phyloP scores from a whole-genome alignment of 2,113 vertebrate genomes.

The Sitta europaea region DNA sequence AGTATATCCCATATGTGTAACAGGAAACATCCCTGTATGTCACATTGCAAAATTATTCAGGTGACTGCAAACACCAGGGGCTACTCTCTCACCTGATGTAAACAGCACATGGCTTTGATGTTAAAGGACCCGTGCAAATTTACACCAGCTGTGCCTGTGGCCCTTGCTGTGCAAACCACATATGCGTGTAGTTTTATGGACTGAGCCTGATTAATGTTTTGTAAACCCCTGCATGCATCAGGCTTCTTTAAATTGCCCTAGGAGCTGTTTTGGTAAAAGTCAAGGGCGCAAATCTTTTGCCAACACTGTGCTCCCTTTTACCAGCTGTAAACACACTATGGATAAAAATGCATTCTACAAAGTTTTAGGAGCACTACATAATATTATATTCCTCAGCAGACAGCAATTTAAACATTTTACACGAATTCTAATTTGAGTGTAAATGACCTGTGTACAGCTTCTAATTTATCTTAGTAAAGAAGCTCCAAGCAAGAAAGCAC shows the following conservation, averaged over 20 bases:
- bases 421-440: neutral
- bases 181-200: slow-evolving; percentile 57
- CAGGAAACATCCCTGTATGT: slow-evolving; percentile 56
- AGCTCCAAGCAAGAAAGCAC: neutral
- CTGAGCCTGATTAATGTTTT: slow-evolving; percentile 63
- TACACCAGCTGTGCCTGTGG: slow-evolving; percentile 46
- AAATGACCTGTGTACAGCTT: neutral
- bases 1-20: neutral
- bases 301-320: neutral
- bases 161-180: slow-evolving; percentile 49
- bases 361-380: neutral
- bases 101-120: slow-evolving; percentile 52
- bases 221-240: slow-evolving; percentile 15
- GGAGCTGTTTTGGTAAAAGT: neutral
- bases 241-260: slow-evolving; percentile 8
- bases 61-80: slow-evolving; percentile 66
- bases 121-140: slow-evolving; percentile 58
- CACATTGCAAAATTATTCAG: slow-evolving; percentile 58
- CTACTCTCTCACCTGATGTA: slow-evolving; percentile 60
- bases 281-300: neutral
- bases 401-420: neutral
- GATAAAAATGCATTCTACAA: neutral
- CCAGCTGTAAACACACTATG: neutral
- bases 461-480: neutral
- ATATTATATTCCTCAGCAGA: neutral